These are phyloP conservation scores for Meteorus colon DNA, from an alignment of 2,888 invertebrate species.

Conservation along the genomic window DNA sequence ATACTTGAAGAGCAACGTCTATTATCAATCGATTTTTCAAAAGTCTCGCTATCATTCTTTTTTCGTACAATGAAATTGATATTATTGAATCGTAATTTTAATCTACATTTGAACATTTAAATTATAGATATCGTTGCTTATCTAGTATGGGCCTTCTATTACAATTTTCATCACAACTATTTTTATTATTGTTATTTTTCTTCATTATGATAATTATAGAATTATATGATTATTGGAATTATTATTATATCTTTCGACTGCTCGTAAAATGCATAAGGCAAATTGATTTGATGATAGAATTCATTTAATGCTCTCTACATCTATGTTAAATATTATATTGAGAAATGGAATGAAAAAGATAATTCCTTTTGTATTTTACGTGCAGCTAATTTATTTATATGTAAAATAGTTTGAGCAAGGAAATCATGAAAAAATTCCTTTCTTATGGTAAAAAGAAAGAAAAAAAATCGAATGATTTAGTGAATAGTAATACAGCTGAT, in stretches of 20 bases:
- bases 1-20: not conserved
- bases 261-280: not conserved
- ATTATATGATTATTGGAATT: not conserved
- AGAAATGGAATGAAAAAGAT: too few relatives aligned
- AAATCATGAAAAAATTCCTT: not conserved
- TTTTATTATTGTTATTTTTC: not conserved
- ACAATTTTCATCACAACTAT: not conserved
- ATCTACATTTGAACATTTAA: too few relatives aligned
- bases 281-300: not conserved
- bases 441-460: conserved; percentile 30
- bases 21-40: too few relatives aligned
- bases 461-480: conserved; percentile 30
- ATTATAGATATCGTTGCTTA: not conserved
- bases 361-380: conserved; percentile 17
- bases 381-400: not conserved
- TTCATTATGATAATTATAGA: not conserved
- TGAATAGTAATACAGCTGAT: conserved; percentile 26
- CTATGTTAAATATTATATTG: conserved; percentile 3
- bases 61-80: too few relatives aligned
- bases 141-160: not conserved
- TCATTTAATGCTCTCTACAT: conserved; percentile 30
- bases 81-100: too few relatives aligned
- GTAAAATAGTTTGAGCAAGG: conserved; percentile 25
- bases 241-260: not conserved
- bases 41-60: too few relatives aligned